phyloP scores from a whole-genome alignment of 1,140 invertebrate genomes.

The Aphelinus certus region DNA sequence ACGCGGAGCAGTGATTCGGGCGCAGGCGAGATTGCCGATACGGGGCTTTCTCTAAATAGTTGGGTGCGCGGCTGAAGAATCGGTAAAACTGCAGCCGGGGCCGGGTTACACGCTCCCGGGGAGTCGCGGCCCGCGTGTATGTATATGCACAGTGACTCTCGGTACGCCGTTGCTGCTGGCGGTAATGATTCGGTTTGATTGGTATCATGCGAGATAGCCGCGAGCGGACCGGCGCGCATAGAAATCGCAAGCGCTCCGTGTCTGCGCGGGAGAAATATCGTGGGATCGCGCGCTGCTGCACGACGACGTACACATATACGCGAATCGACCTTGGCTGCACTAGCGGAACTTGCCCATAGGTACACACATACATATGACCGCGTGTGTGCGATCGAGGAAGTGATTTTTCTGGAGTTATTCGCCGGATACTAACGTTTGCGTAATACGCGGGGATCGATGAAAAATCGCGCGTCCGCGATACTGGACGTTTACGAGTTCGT shows the following conservation, averaged over 20 bases:
- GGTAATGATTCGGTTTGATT: conserved; percentile 21
- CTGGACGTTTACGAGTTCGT: conserved; percentile 33
- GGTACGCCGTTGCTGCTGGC: background rate
- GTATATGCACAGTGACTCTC: background rate
- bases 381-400: conserved; percentile 42
- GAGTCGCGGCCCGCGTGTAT: too few relatives aligned
- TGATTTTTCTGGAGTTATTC: conserved; percentile 39
- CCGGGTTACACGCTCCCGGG: too few relatives aligned
- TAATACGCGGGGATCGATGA: too few relatives aligned
- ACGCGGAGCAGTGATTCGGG: background rate
- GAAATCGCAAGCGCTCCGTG: too few relatives aligned
- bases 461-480: background rate
- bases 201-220: background rate
- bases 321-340: too few relatives aligned
- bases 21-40: background rate
- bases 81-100: too few relatives aligned
- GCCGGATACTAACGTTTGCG: conserved; percentile 2
- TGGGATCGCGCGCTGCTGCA: conserved; percentile 39
- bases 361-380: conserved; percentile 37
- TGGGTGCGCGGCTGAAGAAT: too few relatives aligned
- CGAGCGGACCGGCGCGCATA: too few relatives aligned
- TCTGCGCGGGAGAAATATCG: conserved; percentile 42
- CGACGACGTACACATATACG: background rate
- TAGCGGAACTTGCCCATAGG: background rate
- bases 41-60: conserved; percentile 17